Percentiles rank a stretch among this genome's conserved stretches.
Conservation (phyloP, 2,888 invertebrate genomes). For the Drosophila putrida region DNA sequence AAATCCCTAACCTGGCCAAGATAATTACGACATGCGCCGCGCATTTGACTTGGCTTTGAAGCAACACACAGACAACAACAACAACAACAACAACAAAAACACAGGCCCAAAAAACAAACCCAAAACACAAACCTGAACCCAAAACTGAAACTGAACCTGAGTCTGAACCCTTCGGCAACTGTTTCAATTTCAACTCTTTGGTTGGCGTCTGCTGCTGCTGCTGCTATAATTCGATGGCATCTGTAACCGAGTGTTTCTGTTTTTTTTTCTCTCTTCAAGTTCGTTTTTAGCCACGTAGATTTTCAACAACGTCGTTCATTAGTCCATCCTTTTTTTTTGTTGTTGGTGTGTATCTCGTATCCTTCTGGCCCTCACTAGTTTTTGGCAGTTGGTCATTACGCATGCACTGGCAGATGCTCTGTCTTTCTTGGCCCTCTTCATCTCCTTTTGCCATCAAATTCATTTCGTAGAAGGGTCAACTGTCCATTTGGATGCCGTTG, state of each 20-base stretch:
- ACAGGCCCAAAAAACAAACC: slow-evolving; percentile 2
- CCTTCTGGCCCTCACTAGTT: slow-evolving; percentile 57
- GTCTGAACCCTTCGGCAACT: slow-evolving; percentile 72
- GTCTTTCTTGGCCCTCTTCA: slow-evolving; percentile 29
- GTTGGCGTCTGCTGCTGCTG: slow-evolving; percentile 60
- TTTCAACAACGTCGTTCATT: slow-evolving; percentile 76
- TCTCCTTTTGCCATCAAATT: slow-evolving; percentile 33
- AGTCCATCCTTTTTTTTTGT: slow-evolving; percentile 56
- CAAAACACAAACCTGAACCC: slow-evolving; percentile 20
- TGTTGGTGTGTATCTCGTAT: not conserved
- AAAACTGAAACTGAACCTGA: slow-evolving; percentile 30
- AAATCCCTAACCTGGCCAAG: slow-evolving; percentile 73
- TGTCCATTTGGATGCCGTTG: slow-evolving; percentile 46
- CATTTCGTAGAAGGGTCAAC: slow-evolving; percentile 76
- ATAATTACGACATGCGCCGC: slow-evolving; percentile 73
- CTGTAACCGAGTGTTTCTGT: slow-evolving; percentile 68
- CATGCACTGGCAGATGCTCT: slow-evolving; percentile 83
- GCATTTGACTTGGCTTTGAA: slow-evolving; percentile 58
- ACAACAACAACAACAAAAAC: too few relatives aligned
- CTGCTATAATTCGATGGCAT: slow-evolving; percentile 71
- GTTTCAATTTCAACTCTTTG: slow-evolving; percentile 68
- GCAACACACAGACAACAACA: too few relatives aligned
- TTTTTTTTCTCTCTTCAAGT: slow-evolving; percentile 38
- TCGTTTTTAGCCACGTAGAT: slow-evolving; percentile 69
- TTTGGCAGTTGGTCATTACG: slow-evolving; percentile 83